These are phyloP conservation scores for Temnothorax longispinosus DNA, from an alignment of 1,140 invertebrate species.

Conservation along the genomic window DNA sequence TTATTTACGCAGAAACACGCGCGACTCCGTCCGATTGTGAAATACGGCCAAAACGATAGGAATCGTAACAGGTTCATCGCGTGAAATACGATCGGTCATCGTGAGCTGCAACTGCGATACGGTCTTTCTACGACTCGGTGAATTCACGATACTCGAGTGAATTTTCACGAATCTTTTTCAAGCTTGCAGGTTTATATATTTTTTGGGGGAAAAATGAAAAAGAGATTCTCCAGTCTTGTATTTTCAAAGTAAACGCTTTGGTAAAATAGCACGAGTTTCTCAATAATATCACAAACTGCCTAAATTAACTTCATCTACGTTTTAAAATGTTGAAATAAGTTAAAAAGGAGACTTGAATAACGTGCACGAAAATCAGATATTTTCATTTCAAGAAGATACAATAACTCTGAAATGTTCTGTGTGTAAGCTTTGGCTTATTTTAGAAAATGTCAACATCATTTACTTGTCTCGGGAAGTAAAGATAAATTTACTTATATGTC, in stretches of 20 bases:
- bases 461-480: not conserved
- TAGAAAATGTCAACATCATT: not conserved
- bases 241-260: not conserved
- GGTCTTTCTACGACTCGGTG: not conserved
- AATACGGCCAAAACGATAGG: slow-evolving; percentile 32
- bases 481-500: slow-evolving; percentile 40
- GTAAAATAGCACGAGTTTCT: not conserved
- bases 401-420: not conserved
- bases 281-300: not conserved
- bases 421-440: not conserved
- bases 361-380: not conserved
- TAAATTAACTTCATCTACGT: not conserved
- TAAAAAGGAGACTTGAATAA: not conserved
- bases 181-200: not conserved
- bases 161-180: slow-evolving; percentile 13
- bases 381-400: not conserved
- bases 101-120: not conserved
- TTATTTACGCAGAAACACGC: not conserved
- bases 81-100: slow-evolving; percentile 29
- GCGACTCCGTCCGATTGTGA: not conserved
- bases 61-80: not conserved
- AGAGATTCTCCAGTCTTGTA: not conserved
- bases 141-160: not conserved
- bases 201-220: not conserved
- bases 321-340: not conserved